Evolutionary conservation across 1,140 invertebrate genomes (phyloP).

Genomic region (Scaptodrosophila lebanonensis): DNA sequence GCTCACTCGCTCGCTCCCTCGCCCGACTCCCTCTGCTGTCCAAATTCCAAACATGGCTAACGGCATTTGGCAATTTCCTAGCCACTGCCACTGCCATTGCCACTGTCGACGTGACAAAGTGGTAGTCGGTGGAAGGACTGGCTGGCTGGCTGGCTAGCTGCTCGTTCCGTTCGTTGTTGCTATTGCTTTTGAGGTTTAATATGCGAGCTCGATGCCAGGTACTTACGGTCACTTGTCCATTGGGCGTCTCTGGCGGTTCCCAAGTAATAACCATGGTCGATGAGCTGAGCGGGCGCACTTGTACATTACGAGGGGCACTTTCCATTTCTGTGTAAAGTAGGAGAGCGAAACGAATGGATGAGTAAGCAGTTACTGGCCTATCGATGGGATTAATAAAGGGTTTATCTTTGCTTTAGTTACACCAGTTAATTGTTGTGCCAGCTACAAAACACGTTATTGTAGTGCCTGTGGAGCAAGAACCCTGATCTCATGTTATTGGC

Average conservation of each 20-base stretch:
- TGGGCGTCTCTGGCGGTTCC: conserved; percentile 97
- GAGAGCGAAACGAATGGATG: background rate
- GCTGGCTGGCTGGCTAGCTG: too few species aligned
- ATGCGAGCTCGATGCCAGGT: conserved; percentile 48
- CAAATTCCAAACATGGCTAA: conserved; percentile 29
- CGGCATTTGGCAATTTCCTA: conserved; percentile 45
- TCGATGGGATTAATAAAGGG: too few species aligned
- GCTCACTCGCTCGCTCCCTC: conserved; percentile 6
- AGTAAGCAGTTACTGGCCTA: background rate
- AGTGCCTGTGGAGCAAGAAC: too few species aligned
- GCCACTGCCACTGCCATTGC: background rate
- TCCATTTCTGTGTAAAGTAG: conserved; percentile 87
- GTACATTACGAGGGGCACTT: conserved; percentile 94
- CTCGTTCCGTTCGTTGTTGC: background rate
- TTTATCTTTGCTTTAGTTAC: too few species aligned
- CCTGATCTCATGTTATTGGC: too few species aligned
- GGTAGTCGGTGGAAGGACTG: conserved; percentile 12
- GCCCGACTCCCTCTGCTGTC: background rate
- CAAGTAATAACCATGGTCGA: conserved; percentile 97
- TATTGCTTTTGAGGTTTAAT: conserved; percentile 44
- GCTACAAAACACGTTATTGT: too few species aligned
- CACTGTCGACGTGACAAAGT: conserved; percentile 42
- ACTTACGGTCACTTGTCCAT: conserved; percentile 96
- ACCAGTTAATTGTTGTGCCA: too few species aligned
- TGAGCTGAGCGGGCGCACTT: conserved; percentile 93